Conservation (phyloP, 2,797 vertebrate species). For the Hephaestus fuliginosus region DNA sequence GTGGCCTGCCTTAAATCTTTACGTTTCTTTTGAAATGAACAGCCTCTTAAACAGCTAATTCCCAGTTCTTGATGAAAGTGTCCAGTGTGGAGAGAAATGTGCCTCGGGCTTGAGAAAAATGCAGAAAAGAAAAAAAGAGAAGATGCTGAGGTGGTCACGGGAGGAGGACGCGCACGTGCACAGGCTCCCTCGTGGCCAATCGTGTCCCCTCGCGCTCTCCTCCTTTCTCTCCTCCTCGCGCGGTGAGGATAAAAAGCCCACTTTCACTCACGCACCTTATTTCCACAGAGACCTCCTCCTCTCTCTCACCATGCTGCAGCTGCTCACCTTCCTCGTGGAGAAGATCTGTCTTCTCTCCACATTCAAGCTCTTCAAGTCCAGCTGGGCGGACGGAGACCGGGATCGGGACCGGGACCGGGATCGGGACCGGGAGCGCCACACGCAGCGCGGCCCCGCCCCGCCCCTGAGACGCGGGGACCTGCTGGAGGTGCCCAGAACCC, state of each 20-base stretch:
- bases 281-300: too few relatives aligned
- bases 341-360: constrained; percentile 88
- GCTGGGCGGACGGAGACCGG: constrained; percentile 38
- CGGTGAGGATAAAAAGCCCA: constrained; percentile 72
- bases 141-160: neutral
- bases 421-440: constrained; percentile 23
- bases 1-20: neutral
- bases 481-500: constrained; percentile 92
- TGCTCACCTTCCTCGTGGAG: constrained; percentile 84
- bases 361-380: constrained; percentile 80
- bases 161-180: constrained; percentile 46
- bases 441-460: constrained; percentile 53
- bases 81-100: neutral
- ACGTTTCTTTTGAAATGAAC: neutral
- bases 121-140: neutral
- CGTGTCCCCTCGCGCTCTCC: constrained; percentile 28
- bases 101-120: neutral
- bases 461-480: constrained; percentile 90
- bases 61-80: neutral
- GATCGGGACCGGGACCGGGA: constrained; percentile 32
- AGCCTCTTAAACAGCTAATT: neutral
- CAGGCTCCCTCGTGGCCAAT: constrained; percentile 62
- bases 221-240: constrained; percentile 62
- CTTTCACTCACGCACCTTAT: too few relatives aligned
- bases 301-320: constrained; percentile 81